Evolutionary conservation across 2,797 vertebrate species (phyloP).

Genomic region (Paramormyrops hopkinsi): DNA sequence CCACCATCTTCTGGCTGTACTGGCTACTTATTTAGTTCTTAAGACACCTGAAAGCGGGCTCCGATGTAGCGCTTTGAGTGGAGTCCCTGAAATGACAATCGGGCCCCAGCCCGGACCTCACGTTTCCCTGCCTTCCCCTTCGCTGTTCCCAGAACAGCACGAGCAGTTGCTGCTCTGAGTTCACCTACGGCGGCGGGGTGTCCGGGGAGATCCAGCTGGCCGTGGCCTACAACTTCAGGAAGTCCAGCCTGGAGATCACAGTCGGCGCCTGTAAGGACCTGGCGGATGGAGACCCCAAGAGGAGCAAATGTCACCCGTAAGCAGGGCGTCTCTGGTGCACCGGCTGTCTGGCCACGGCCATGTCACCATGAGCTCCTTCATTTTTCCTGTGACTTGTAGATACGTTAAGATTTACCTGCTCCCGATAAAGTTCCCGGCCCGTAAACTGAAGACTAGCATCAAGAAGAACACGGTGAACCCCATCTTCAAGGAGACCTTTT

Average conservation of each 20-base stretch:
- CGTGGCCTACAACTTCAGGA: conserved; percentile 61
- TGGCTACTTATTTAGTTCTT: background rate
- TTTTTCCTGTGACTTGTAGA: conserved; percentile 44
- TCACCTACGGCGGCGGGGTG: conserved; percentile 48
- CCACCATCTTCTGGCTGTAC: background rate
- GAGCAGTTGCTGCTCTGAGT: conserved; percentile 68
- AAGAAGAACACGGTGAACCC: conserved; percentile 76
- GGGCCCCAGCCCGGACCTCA: background rate
- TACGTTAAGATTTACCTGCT: conserved; percentile 79
- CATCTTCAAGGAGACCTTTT: conserved; percentile 69
- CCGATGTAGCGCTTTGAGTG: background rate
- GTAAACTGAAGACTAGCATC: conserved; percentile 76
- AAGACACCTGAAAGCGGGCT: background rate
- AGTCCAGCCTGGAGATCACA: conserved; percentile 66
- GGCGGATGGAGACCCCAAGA: conserved; percentile 66
- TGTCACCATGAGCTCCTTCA: background rate
- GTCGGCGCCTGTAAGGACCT: conserved; percentile 75
- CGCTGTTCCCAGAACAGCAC: conserved; percentile 61
- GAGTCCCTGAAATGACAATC: background rate
- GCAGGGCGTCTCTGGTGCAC: conserved; percentile 33
- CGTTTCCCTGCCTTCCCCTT: background rate
- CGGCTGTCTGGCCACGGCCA: background rate
- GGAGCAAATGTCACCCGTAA: conserved; percentile 81
- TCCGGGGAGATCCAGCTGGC: conserved; percentile 76
- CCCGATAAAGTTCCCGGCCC: conserved; percentile 63